These are phyloP conservation scores for Pseudotriccus pelzelni DNA, from an alignment of 2,797 vertebrate species.

Conservation along the genomic window DNA sequence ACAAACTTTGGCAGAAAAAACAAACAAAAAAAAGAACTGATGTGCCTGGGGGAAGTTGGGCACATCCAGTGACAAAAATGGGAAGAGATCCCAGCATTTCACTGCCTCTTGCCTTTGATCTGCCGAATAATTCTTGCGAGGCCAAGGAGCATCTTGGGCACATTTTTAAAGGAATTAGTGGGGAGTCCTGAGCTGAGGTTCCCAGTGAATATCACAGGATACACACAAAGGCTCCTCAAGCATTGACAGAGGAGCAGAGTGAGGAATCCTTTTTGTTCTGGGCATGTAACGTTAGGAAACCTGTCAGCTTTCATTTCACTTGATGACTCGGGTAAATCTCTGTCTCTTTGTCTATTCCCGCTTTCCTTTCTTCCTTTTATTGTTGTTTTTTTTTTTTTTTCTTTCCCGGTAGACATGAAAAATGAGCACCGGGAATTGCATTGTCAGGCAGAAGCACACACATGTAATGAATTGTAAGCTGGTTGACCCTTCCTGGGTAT, in stretches of 20 bases:
- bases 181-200: not conserved
- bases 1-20: not conserved
- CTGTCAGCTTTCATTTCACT: slow-evolving; percentile 59
- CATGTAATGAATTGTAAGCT: slow-evolving; percentile 58
- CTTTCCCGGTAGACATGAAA: slow-evolving; percentile 22
- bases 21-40: not conserved
- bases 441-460: slow-evolving; percentile 32
- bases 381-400: not conserved
- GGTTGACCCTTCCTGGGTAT: slow-evolving; percentile 31
- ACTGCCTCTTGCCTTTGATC: not conserved
- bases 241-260: not conserved
- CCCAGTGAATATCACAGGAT: not conserved
- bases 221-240: slow-evolving; percentile 5
- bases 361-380: slow-evolving; percentile 15
- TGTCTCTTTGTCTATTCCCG: slow-evolving; percentile 39
- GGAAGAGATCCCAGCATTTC: not conserved
- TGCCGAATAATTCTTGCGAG: not conserved
- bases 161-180: not conserved
- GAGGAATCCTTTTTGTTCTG: slow-evolving; percentile 56
- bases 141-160: not conserved
- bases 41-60: not conserved
- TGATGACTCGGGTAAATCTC: slow-evolving; percentile 45
- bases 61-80: not conserved
- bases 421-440: slow-evolving; percentile 44
- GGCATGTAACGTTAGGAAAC: slow-evolving; percentile 50